Base-by-base conservation (phyloP, 2,888 invertebrate genomes). In the Hoplodrina blanda region DNA sequence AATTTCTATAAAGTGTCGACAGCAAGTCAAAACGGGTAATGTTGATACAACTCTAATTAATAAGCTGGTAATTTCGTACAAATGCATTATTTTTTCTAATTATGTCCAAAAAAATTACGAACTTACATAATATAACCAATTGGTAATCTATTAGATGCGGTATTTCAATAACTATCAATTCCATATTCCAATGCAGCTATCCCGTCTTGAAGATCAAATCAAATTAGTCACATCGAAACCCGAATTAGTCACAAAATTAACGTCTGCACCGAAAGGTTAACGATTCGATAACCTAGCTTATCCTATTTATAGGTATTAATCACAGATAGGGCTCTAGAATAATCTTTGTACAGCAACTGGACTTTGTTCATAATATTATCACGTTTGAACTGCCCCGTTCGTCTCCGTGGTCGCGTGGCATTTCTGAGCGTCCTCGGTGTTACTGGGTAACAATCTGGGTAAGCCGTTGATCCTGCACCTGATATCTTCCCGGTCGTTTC, bases 1-100 rank as follows among this genome's bases (percentile, higher is more conserved):
- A 73, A 95, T 98, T 74, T 96, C 96, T 46, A 96, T 98, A 75
- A 96, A 97, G 83, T 97, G 98, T 91, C 96, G 97, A 33, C 93
- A 95, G 79, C 93, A 89, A 86, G 93, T 94, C 5, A 96, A 95
- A 88, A 94, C 95, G 56, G 93, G 95, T 95, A 78, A 87, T 64
- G 62, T 78, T 80, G 25, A n/a, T 56, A 66, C 55, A 62, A 57
- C 20, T 76, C 54, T 37, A 19, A 64, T 62, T 59, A 25, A 62
- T 15, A 41, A 49, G 20, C 49, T 73, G 55, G 54, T 62, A 30
- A 44, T 68, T 63, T 73, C 55, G 17, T 64, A 53, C 41, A 33
- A 17, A 11, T 4, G 17, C 17, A 46, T 46, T 46, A 41, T 46
- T 8, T 41, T 62, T 41, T 41, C 13, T 25, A 46, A 46, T 33